These are phyloP conservation scores for Ormyrus pomaceus DNA, from an alignment of 2,888 invertebrate genomes.

Conservation along the genomic window DNA sequence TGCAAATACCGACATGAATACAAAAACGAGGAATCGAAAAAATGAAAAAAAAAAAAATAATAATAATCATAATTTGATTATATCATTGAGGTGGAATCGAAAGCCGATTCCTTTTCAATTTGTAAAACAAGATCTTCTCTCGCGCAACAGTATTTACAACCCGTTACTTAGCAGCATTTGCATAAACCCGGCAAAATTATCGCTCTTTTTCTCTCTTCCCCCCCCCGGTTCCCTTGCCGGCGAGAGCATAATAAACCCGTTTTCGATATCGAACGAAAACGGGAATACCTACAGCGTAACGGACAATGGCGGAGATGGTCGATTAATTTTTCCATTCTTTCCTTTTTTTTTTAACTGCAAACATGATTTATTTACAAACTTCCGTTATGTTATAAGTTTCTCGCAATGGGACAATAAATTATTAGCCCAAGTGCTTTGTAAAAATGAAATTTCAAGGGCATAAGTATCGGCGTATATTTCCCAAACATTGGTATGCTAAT, in stretches of 20 bases:
- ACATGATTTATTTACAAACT: conserved; percentile 12
- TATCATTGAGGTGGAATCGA: conserved; percentile 4
- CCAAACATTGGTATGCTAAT: too few relatives aligned
- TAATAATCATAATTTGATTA: conserved; percentile 5
- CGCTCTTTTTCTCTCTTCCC: conserved; percentile 1
- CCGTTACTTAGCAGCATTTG: conserved; percentile 27
- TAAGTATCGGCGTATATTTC: too few relatives aligned
- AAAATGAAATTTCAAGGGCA: too few relatives aligned
- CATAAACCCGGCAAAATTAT: conserved; percentile 51
- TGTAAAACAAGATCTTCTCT: conserved; percentile 43
- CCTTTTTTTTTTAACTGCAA: neutral
- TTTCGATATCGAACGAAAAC: conserved; percentile 15
- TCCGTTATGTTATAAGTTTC: too few relatives aligned
- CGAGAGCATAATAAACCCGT: conserved; percentile 47
- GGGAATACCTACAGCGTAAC: neutral
- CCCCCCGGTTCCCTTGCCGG: neutral
- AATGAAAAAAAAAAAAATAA: neutral
- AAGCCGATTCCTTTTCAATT: conserved; percentile 47
- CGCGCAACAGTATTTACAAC: conserved; percentile 17
- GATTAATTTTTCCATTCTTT: neutral
- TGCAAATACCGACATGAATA: neutral
- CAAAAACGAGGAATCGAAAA: conserved; percentile 7
- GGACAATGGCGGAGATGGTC: conserved; percentile 15
- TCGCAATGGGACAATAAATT: too few relatives aligned
- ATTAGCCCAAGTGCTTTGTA: too few relatives aligned